Conservation (phyloP, 2,113 vertebrate genomes). For the Tragelaphus imberbis region DNA sequence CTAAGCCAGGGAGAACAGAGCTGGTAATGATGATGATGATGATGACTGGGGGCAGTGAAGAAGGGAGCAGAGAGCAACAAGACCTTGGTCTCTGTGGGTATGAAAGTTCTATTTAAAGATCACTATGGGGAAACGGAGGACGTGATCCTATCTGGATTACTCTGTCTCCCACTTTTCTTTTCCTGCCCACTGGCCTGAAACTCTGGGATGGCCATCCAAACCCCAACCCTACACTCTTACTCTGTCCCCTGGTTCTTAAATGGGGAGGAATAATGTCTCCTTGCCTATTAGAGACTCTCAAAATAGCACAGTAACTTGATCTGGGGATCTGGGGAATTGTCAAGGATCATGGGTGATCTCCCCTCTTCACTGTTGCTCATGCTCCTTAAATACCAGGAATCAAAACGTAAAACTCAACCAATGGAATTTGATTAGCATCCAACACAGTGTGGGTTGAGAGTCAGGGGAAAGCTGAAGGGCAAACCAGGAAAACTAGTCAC, state of each 20-base stretch:
- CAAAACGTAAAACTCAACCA: not conserved
- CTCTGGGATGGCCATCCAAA: not conserved
- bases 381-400: constrained; percentile 18
- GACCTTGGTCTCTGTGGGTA: not conserved
- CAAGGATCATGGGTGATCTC: constrained; percentile 27
- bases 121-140: not conserved
- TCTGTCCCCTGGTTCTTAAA: not conserved
- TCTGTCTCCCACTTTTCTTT: not conserved
- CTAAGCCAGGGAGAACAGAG: not conserved
- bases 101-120: constrained; percentile 22
- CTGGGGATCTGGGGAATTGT: constrained; percentile 47
- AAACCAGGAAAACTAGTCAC: not conserved
- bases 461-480: not conserved
- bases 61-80: not conserved
- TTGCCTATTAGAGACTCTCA: constrained; percentile 28
- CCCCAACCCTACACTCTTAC: not conserved
- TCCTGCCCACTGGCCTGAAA: not conserved
- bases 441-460: not conserved
- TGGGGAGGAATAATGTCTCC: not conserved
- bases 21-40: not conserved
- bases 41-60: not conserved
- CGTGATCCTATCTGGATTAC: not conserved
- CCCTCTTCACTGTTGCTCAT: not conserved
- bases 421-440: not conserved
- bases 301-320: constrained; percentile 60